phyloP scores from a whole-genome alignment of 2,888 invertebrate species.

The Apoda limacodes region DNA sequence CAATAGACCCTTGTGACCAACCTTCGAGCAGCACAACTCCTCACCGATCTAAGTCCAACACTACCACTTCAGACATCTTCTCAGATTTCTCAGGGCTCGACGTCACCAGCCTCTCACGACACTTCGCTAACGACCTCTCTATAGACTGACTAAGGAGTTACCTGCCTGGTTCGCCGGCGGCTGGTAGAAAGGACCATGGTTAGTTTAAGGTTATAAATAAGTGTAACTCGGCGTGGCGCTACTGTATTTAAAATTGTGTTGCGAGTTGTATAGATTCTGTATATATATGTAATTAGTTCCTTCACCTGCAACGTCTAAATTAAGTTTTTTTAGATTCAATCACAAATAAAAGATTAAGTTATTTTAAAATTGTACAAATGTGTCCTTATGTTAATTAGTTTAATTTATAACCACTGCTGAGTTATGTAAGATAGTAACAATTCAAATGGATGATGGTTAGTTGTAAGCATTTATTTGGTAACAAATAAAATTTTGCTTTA shows the following conservation, averaged over 20 bases:
- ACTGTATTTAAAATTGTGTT: slow-evolving; percentile 12
- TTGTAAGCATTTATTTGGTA: no score
- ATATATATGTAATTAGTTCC: not conserved
- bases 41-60: slow-evolving; percentile 28
- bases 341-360: no score
- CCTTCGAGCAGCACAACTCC: slow-evolving; percentile 37
- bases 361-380: no score
- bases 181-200: slow-evolving; percentile 25
- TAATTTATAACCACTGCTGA: no score
- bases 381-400: no score
- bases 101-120: slow-evolving; percentile 56
- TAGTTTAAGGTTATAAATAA: slow-evolving; percentile 9
- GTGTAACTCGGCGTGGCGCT: slow-evolving; percentile 1
- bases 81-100: slow-evolving; percentile 60
- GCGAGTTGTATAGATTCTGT: slow-evolving; percentile 1
- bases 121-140: slow-evolving; percentile 59
- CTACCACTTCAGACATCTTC: slow-evolving; percentile 50
- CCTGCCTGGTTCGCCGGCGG: slow-evolving; percentile 53
- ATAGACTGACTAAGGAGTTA: slow-evolving; percentile 66
- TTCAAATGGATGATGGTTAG: no score
- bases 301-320: not conserved
- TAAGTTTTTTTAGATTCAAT: not conserved
- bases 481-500: no score
- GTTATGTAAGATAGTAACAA: no score
- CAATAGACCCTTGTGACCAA: slow-evolving; percentile 32